These are phyloP conservation scores for Apis cerana DNA, from an alignment of 1,140 invertebrate genomes.

Conservation along the genomic window DNA sequence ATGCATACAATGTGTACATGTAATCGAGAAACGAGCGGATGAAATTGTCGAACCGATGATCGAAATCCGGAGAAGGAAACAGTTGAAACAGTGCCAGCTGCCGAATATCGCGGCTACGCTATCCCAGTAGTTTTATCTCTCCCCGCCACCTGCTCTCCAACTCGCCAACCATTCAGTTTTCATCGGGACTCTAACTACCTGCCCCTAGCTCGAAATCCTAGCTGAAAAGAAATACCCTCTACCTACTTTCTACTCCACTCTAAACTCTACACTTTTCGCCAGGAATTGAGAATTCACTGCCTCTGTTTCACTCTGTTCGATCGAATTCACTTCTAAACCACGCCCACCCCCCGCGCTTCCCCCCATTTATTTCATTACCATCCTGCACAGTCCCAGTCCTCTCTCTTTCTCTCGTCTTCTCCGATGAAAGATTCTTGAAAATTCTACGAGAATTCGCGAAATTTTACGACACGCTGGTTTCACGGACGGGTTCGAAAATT, in stretches of 20 bases:
- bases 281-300: conserved; percentile 7
- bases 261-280: not conserved
- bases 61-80: not conserved
- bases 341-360: not conserved
- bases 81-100: conserved; percentile 19
- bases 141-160: conserved; percentile 18
- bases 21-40: not conserved
- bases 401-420: no score
- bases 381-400: not conserved
- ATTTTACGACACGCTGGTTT: no score
- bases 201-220: not conserved
- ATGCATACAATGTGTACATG: not conserved
- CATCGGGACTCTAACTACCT: conserved; percentile 10
- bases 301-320: not conserved
- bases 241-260: not conserved
- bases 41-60: not conserved
- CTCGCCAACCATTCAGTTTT: conserved; percentile 12
- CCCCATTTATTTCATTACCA: not conserved
- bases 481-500: no score
- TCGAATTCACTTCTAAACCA: conserved; percentile 3
- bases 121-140: conserved; percentile 10
- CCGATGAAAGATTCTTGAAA: no score
- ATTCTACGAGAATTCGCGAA: no score
- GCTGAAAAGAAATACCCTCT: not conserved
- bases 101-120: not conserved